Evolutionary conservation across 2,888 invertebrate genomes (phyloP).

Genomic region (Stegana nigrithorax): DNA sequence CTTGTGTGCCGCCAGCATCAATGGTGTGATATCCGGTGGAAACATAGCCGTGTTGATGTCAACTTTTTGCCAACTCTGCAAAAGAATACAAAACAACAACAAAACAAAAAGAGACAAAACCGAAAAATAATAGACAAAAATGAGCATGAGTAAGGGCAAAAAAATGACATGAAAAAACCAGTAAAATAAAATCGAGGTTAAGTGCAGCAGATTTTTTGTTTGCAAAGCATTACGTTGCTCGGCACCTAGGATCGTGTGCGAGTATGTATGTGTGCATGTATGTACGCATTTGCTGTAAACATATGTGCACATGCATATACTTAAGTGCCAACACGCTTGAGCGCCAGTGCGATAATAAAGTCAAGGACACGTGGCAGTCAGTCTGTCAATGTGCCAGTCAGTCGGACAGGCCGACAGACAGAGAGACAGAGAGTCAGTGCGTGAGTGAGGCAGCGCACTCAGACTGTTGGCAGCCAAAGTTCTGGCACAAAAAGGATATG

Average conservation of each 20-base stretch:
- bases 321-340: neutral
- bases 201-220: neutral
- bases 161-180: constrained; percentile 8
- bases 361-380: constrained; percentile 13
- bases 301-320: neutral
- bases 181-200: constrained; percentile 8
- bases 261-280: constrained; percentile 8
- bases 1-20: constrained; percentile 91
- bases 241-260: neutral
- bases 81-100: no score
- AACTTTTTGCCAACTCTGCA: constrained; percentile 88
- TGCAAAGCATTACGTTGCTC: neutral
- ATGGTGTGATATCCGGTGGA: constrained; percentile 92
- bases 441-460: neutral
- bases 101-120: no score
- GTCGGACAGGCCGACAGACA: no score
- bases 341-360: neutral
- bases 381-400: no score
- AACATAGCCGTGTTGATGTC: constrained; percentile 86
- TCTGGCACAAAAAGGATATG: neutral
- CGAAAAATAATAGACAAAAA: no score
- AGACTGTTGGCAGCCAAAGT: neutral
- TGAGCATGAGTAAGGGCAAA: no score
- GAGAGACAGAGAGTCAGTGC: no score
- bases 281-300: no score